These are phyloP conservation scores for Cochlearius cochlearius DNA, from an alignment of 2,113 vertebrate species.

Conservation along the genomic window DNA sequence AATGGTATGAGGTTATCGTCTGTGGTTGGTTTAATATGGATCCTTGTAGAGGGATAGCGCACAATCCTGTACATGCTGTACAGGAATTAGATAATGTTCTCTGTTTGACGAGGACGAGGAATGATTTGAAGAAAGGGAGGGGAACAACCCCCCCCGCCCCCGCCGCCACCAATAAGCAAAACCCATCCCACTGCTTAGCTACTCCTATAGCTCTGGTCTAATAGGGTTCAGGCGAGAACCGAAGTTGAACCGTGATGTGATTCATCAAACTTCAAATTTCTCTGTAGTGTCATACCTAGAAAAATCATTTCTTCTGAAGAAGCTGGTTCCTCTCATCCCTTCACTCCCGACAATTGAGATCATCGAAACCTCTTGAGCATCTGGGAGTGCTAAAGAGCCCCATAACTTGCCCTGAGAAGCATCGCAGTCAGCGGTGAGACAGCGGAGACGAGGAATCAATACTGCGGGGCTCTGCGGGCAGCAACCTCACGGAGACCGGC, in stretches of 20 bases:
- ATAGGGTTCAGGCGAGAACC: neutral
- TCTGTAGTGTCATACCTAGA: too few species aligned
- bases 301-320: neutral
- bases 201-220: neutral
- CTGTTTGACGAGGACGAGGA: neutral
- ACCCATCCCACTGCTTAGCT: neutral
- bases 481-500: rapidly evolving
- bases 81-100: neutral
- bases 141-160: neutral
- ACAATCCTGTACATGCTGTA: neutral
- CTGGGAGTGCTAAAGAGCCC: neutral
- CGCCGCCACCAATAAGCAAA: neutral
- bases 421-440: neutral
- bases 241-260: neutral
- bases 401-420: neutral
- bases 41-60: neutral
- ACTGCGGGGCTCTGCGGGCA: neutral
- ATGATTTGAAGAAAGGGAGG: neutral
- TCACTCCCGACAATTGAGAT: neutral
- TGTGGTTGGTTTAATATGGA: slow-evolving; percentile 23
- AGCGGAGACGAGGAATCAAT: neutral
- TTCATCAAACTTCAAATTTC: neutral
- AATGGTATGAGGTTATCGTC: neutral
- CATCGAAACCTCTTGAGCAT: neutral
- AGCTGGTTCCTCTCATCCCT: neutral